Base-by-base conservation (phyloP, 2,797 vertebrate species). In the Cyprinella venusta region DNA sequence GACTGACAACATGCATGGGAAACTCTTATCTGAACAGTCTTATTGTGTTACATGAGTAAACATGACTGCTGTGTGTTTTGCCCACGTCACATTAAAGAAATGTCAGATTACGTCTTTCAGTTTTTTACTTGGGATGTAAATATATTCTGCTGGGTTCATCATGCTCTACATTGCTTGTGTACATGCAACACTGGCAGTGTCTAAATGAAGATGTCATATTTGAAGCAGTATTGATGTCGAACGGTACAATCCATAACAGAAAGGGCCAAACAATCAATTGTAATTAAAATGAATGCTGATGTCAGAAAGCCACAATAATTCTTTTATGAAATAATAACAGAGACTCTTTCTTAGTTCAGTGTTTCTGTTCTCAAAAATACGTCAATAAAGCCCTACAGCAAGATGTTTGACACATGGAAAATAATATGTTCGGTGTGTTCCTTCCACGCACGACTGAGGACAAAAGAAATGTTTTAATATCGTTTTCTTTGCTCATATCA, bases 1-100 rank as follows among this genome's bases (percentile, higher is more conserved):
- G 45, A 80, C 63, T 54, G 78, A 42, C 9, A 76, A 72, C 68
- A 64, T 86, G 87, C 87, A 88, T 86, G 85, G 80, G 61, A 56
- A 82, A 63, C 26, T 70, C 67, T 40, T 40, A 33, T 69, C 38
- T 64, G 59, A 77, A 42, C 82, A 80, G 71, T 84, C 45, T 70
- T 64, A 30, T 15, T 83, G 65, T 79, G 77, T 87, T 86, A 80
- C 64, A 8, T n/a, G 71, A 21, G 68, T 42, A 48, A 79, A 67
- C 56, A 76, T 76, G 42, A 74, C 64, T 33, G 50, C 75, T 78
- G 52, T 78, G 52, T 80, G 75, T 70, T 70, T 78, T 24, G 16
- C 12, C 26, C 36, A 45, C 10, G 40, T 82, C 48, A 61, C 38
- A 33, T 69, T 76, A 50, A 77, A 36, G 19, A 76, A 45, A 54